Base-by-base conservation (phyloP, 1,140 invertebrate species). In the Xylocopa sonorina region DNA sequence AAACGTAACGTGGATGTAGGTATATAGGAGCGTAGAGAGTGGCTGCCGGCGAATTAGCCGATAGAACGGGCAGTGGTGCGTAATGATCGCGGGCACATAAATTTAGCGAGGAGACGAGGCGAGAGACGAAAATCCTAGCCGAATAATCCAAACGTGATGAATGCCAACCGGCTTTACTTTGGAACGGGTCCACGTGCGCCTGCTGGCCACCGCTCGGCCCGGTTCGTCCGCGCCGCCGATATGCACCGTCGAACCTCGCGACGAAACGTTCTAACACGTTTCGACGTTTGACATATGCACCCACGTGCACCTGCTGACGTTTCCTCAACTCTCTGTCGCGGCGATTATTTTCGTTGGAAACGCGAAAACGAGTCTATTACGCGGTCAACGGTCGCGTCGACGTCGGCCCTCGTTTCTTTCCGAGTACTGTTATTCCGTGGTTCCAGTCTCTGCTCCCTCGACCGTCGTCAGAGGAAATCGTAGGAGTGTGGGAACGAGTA, bases 101-200 rank as follows among this genome's bases (percentile, higher is more conserved):
- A 89, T 89, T 89, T 89, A 88, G 85, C 80, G 79, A 64, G 76
- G 80, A 76, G 66, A 83, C 82, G 82, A 82, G 83, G 73, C 78
- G 83, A 88, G 63, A 85, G 79, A 74, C 68, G 79, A 85, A 77
- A 85, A 85, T 84, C 73, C 69, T 75, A 60, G 74, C 46, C 77
- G 80, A 88, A 87, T 85, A 87, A 89, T 88, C 78, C 81, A 84
- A 90, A 89, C 72, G 82, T 86, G 87, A 89, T 86, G 87, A 90
- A 88, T 88, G 84, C 80, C 84, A 66, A 72, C 80, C 60, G 78
- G 69, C 86, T 82, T 88, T 87, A 84, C 86, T 89, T 91, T 89
- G 88, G 88, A 90, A 85, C 86, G n/a, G 67, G 41, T 89, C 89
- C 88, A 89, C 83, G 82, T 74, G 75, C 67, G 72, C 68, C n/a